phyloP scores from a whole-genome alignment of 2,113 vertebrate species.

The Perca fluviatilis region DNA sequence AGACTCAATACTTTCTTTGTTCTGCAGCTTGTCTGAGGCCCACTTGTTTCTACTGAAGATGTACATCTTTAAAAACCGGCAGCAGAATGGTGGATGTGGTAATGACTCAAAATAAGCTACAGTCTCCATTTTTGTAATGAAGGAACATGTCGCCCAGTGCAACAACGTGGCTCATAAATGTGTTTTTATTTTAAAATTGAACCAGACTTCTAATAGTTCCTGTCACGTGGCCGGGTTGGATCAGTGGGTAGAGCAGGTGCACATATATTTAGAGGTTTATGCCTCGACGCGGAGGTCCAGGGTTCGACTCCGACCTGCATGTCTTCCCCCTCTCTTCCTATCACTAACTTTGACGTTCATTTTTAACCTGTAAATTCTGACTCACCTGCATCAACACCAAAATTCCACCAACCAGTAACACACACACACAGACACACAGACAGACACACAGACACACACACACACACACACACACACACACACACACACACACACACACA shows the following conservation, averaged over 20 bases:
- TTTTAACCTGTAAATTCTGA: neutral
- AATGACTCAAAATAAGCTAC: neutral
- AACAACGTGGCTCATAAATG: neutral
- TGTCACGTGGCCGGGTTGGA: neutral
- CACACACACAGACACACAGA: conserved; percentile 7
- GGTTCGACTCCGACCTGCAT: too few species aligned
- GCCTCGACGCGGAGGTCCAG: too few species aligned
- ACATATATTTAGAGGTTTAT: too few species aligned
- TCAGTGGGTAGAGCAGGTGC: too few species aligned
- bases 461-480: conserved; percentile 3
- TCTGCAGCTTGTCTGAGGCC: neutral
- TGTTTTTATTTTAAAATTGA: neutral
- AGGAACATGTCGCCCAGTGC: neutral
- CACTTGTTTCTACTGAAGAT: neutral
- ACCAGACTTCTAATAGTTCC: neutral
- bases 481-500: conserved; percentile 8
- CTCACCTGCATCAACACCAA: neutral
- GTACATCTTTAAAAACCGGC: neutral
- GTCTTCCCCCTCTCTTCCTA: too few species aligned
- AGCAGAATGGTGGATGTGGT: neutral
- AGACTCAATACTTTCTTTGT: neutral
- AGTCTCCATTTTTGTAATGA: neutral
- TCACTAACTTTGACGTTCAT: neutral
- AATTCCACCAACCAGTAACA: conserved; percentile 7
- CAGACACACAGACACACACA: neutral